A percentile compares a stretch with the other conserved stretches of the same genome.
These are phyloP conservation scores for Melieria omissa DNA, from an alignment of 2,888 invertebrate genomes.

Conservation along the genomic window DNA sequence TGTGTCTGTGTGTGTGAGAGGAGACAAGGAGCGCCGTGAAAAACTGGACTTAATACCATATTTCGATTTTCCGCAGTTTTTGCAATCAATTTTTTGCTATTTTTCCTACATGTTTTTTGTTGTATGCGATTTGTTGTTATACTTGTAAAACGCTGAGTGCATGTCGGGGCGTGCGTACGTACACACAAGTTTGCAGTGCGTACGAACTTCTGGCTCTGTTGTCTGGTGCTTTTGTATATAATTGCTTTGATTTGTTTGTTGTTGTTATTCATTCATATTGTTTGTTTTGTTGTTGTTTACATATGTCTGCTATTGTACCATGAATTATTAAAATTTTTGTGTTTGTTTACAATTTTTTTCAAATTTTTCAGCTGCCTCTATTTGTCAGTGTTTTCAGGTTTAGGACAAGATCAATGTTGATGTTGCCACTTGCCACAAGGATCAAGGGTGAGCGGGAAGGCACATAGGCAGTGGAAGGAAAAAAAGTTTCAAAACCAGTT, in stretches of 20 bases:
- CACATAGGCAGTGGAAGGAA: too few species aligned
- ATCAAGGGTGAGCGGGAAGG: too few species aligned
- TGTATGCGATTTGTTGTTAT: too few species aligned
- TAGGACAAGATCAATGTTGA: conserved; percentile 60
- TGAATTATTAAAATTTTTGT: background rate
- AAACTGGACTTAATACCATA: background rate
- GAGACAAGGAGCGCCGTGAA: too few species aligned
- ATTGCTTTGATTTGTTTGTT: background rate
- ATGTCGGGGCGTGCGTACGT: background rate
- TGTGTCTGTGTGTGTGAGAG: too few species aligned
- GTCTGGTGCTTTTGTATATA: background rate
- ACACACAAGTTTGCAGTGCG: background rate
- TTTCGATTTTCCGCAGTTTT: background rate
- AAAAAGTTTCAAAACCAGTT: too few species aligned
- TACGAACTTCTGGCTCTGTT: background rate
- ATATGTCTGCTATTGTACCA: background rate
- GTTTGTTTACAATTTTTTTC: background rate
- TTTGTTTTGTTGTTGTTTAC: background rate
- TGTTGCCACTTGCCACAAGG: conserved; percentile 35
- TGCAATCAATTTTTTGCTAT: background rate
- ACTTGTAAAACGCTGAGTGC: too few species aligned
- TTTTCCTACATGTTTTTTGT: background rate
- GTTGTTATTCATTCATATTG: background rate
- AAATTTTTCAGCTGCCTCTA: background rate
- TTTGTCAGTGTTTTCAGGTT: conserved; percentile 36